phyloP scores from a whole-genome alignment of 2,113 vertebrate species.

The Zosterops hypoxanthus region DNA sequence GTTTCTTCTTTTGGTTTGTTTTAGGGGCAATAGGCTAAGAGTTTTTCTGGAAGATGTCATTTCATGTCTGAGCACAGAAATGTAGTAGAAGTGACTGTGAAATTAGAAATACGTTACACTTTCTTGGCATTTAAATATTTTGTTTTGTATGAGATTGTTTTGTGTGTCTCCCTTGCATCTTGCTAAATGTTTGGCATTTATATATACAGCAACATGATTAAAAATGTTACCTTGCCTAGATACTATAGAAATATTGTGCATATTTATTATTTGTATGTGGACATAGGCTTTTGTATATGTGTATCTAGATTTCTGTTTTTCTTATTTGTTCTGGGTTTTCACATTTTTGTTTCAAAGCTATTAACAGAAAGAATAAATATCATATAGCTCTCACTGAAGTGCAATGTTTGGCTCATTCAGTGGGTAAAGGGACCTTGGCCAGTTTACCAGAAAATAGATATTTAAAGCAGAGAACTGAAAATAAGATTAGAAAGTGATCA shows the following conservation, averaged over 20 bases:
- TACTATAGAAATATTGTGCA: neutral
- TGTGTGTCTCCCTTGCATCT: neutral
- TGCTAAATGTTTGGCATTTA: neutral
- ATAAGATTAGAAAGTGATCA: neutral
- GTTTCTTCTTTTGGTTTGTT: neutral
- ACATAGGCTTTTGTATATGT: neutral
- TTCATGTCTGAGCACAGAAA: neutral
- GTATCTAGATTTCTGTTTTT: neutral
- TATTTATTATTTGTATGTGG: neutral
- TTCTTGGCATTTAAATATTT: neutral
- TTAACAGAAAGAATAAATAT: neutral
- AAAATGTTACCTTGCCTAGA: neutral
- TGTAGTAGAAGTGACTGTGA: neutral
- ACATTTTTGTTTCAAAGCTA: neutral
- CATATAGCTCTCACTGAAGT: neutral
- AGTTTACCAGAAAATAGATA: neutral
- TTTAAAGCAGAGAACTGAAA: slow-evolving; percentile 2
- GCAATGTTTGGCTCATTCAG: neutral
- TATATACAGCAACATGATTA: neutral
- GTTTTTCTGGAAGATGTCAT: neutral
- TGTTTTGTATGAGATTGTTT: neutral
- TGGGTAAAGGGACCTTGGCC: neutral
- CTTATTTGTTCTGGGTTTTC: neutral
- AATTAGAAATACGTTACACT: neutral
- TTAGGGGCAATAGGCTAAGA: neutral